Conservation (phyloP, 2,113 vertebrate species). For the Notiomystis cincta region DNA sequence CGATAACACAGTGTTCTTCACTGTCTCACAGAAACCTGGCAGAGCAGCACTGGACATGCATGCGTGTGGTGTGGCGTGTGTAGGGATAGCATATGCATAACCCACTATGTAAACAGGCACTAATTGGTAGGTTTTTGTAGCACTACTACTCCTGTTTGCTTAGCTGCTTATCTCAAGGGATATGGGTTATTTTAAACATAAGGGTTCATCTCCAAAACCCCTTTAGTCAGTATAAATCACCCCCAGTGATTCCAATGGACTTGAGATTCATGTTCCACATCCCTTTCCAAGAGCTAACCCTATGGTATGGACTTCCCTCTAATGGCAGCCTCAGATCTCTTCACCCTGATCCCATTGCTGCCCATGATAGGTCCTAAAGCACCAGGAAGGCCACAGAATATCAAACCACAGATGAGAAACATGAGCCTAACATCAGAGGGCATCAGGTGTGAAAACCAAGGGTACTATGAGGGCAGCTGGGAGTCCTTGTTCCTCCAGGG, state of each 20-base stretch:
- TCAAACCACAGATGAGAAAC: neutral
- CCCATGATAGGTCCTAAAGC: neutral
- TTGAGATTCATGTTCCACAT: neutral
- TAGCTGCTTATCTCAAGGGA: neutral
- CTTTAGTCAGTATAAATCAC: neutral
- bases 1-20: fast-evolving
- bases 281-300: neutral
- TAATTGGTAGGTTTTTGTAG: neutral
- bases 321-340: neutral
- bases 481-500: fast-evolving
- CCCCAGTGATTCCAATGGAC: neutral
- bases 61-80: too few relatives aligned
- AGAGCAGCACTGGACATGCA: neutral
- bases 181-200: neutral
- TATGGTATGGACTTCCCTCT: neutral
- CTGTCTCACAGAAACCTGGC: neutral
- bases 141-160: neutral
- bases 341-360: neutral
- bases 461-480: neutral
- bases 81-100: neutral
- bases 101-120: neutral
- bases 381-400: neutral
- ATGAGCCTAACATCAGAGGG: neutral
- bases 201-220: neutral
- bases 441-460: neutral